Percentiles rank a stretch among this genome's conserved stretches.
These are phyloP conservation scores for Eira barbara DNA, from an alignment of 2,113 vertebrate species.

Conservation along the genomic window DNA sequence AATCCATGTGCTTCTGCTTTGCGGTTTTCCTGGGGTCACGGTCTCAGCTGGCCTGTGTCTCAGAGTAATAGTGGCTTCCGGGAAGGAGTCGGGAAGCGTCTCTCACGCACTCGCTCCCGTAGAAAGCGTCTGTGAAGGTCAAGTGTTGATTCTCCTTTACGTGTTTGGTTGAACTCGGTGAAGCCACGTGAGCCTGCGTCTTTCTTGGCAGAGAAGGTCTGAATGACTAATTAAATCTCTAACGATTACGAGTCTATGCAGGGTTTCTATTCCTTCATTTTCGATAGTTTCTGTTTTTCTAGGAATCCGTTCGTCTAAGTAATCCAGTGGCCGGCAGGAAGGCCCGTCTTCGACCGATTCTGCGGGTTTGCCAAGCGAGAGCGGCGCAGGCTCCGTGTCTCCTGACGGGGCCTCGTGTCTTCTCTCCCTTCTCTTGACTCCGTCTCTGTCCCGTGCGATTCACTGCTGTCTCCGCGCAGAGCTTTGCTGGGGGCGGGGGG, in stretches of 20 bases:
- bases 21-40: background rate
- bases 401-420: background rate
- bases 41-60: background rate
- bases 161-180: background rate
- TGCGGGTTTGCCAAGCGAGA: background rate
- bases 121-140: background rate
- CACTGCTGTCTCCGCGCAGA: background rate
- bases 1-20: background rate
- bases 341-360: rapidly evolving
- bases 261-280: background rate
- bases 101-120: rapidly evolving
- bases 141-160: background rate
- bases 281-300: background rate
- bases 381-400: rapidly evolving
- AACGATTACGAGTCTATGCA: background rate
- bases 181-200: background rate
- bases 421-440: rapidly evolving
- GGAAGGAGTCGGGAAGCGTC: background rate
- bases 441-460: background rate
- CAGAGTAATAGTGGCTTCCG: rapidly evolving
- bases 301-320: background rate
- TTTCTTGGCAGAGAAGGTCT: background rate
- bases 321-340: background rate
- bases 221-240: background rate
- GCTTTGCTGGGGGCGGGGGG: background rate